Conservation (phyloP, 2,113 vertebrate species). For the Polypterus bichir region DNA sequence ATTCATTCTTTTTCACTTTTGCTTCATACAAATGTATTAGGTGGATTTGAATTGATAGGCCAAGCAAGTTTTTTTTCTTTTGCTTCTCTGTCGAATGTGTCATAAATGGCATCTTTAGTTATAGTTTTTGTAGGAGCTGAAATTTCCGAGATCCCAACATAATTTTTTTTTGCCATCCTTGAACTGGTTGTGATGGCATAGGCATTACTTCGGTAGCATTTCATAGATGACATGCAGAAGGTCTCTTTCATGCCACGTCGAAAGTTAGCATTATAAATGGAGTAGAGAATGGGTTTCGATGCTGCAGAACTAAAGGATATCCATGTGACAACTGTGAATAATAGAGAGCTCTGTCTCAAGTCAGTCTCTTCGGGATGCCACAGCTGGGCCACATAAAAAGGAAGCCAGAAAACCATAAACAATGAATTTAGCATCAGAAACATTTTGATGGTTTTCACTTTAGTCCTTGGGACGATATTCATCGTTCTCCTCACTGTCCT, state of each 20-base stretch:
- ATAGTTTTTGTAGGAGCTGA: constrained; percentile 50
- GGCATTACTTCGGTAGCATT: constrained; percentile 86
- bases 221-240: constrained; percentile 94
- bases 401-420: constrained; percentile 77
- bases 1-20: not conserved
- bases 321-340: constrained; percentile 63
- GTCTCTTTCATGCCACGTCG: constrained; percentile 83
- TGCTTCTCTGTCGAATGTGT: constrained; percentile 72
- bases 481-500: constrained; percentile 74
- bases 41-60: constrained; percentile 76
- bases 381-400: constrained; percentile 72
- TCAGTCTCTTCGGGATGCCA: constrained; percentile 67
- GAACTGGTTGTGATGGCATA: constrained; percentile 92
- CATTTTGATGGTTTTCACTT: constrained; percentile 95
- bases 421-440: constrained; percentile 72
- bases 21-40: constrained; percentile 76
- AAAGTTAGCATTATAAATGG: constrained; percentile 76
- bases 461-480: constrained; percentile 84
- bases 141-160: constrained; percentile 73
- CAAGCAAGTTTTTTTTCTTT: constrained; percentile 85
- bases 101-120: constrained; percentile 68
- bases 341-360: constrained; percentile 48
- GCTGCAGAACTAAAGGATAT: constrained; percentile 81
- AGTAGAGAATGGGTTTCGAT: constrained; percentile 78
- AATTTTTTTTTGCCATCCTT: constrained; percentile 84